Conservation (phyloP, 2,797 vertebrate genomes). For the Chaenodraco wilsoni region DNA sequence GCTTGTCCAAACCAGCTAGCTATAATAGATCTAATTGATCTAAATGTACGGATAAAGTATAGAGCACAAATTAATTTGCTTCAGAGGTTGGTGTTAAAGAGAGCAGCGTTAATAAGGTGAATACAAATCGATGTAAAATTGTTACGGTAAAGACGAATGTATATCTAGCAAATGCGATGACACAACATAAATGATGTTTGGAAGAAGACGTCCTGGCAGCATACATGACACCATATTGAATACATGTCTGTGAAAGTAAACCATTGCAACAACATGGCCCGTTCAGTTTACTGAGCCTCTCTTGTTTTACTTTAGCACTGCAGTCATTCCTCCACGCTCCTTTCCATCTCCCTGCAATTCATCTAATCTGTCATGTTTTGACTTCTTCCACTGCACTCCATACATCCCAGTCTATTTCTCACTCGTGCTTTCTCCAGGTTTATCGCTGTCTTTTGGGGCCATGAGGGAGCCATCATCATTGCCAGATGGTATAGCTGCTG, state of each 20-base stretch:
- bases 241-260: not conserved
- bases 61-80: too few relatives aligned
- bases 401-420: constrained; percentile 53
- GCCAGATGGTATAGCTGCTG: constrained; percentile 70
- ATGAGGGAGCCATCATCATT: constrained; percentile 74
- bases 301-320: constrained; percentile 15
- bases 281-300: constrained; percentile 7
- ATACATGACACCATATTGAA: not conserved
- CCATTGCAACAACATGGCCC: not conserved
- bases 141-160: too few relatives aligned
- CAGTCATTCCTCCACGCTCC: constrained; percentile 23
- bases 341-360: constrained; percentile 24
- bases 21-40: too few relatives aligned
- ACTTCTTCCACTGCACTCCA: constrained; percentile 38
- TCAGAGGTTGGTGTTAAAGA: too few relatives aligned
- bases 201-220: too few relatives aligned
- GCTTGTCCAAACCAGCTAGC: too few relatives aligned
- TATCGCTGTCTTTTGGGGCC: constrained; percentile 71
- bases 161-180: too few relatives aligned
- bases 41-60: too few relatives aligned
- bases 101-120: too few relatives aligned
- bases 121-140: too few relatives aligned
- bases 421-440: constrained; percentile 52
- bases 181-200: too few relatives aligned
- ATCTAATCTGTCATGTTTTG: constrained; percentile 45